phyloP scores from a whole-genome alignment of 2,888 invertebrate species.

The Chorisops tibialis region DNA sequence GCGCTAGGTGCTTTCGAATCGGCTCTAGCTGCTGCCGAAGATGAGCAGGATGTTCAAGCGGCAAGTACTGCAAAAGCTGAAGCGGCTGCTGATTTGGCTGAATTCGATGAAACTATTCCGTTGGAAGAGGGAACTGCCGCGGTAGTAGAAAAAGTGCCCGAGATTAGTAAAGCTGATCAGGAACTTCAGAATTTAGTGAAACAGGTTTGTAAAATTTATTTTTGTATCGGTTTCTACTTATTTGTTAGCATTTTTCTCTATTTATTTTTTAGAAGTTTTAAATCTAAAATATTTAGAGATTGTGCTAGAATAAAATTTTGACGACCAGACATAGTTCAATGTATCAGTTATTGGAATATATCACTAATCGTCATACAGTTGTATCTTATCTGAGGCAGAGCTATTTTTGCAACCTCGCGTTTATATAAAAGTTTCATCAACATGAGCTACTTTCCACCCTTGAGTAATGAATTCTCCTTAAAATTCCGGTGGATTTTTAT shows the following conservation, averaged over 20 bases:
- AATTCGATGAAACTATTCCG: conserved; percentile 94
- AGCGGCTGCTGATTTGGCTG: conserved; percentile 83
- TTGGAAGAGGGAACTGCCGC: conserved; percentile 60
- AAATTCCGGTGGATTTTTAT: no score
- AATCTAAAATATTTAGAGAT: not conserved
- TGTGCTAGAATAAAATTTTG: conserved; percentile 21
- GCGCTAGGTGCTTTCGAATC: conserved; percentile 68
- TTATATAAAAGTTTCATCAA: no score
- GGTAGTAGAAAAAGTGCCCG: conserved; percentile 52
- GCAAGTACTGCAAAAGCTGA: conserved; percentile 87
- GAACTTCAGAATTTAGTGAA: conserved; percentile 69
- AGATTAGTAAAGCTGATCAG: conserved; percentile 68
- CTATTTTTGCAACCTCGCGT: no score
- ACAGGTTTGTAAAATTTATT: conserved; percentile 57
- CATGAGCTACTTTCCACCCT: no score
- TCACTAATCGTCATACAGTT: conserved; percentile 49
- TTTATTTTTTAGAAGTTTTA: not conserved
- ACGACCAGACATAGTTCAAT: conserved; percentile 51
- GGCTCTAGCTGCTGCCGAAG: conserved; percentile 89
- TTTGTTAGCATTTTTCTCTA: no score
- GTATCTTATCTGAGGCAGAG: no score
- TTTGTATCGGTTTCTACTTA: conserved; percentile 2
- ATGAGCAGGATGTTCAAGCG: conserved; percentile 91
- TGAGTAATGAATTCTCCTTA: no score
- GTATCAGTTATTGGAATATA: conserved; percentile 44